Base-by-base conservation (phyloP, 2,888 invertebrate genomes). In the Diaphora mendica region DNA sequence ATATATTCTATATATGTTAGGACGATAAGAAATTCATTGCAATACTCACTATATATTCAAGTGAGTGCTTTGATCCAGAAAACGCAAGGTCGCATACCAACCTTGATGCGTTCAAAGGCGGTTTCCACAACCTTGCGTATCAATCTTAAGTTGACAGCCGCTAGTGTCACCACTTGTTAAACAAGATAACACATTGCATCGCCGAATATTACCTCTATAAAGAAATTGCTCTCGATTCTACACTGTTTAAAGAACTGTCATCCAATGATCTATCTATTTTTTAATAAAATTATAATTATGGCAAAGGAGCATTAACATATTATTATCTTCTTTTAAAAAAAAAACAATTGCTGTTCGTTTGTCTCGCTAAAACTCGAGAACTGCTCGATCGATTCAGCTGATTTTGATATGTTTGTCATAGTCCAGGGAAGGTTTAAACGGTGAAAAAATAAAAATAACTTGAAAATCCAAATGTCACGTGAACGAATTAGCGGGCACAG, bases 61-160 rank as follows among this genome's bases (percentile, higher is more conserved):
- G 39, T 69, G 42, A 69, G 20, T 62, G 13, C 59, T 62, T 26
- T 26, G 26, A 62, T 39, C 69, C 15, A 64, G 68, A 39, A 39
- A 55, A 59, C 44, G 75, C 88, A 90, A 91, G 91, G 92, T 77
- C 85, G 48, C 71, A 77, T 85, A 77, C 78, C 81, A 85, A 88
- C 90, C 91, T 90, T 89, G 88, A 74, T 80, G 72, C 77, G 73
- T 78, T 79, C 86, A 87, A 86, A 87, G 87, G 85, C 83, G 91
- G 91, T 88, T 93, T 93, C 93, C 92, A 91, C 84, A 87, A 82
- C 92, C 91, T 91, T 88, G 85, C 80, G 81, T 88, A 95, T 95
- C 94, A 93, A 94, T 95, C 95, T 93, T 80, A 64, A 77, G 82
- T 73, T 80, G 93, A 91, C 92, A 91, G 81, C 85, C 85, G 78